Percentiles rank a stretch among this genome's conserved stretches.
phyloP scores from a whole-genome alignment of 1,140 invertebrate genomes.

The Lysiphlebus fabarum region DNA sequence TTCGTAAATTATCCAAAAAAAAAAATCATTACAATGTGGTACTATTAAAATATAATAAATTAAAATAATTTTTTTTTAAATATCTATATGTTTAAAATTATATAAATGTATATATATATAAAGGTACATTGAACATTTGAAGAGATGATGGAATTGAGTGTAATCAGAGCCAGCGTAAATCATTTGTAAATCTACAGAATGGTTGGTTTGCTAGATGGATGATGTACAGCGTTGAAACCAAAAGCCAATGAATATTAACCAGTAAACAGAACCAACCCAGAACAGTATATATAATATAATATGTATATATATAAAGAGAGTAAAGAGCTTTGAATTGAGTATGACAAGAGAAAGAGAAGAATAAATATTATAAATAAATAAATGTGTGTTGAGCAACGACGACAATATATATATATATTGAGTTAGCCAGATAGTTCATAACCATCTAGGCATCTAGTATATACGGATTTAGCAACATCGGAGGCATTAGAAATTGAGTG shows the following conservation, averaged over 20 bases:
- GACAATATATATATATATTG: too few relatives aligned
- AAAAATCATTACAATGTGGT: too few relatives aligned
- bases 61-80: too few relatives aligned
- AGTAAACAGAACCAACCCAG: conserved; percentile 45
- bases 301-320: conserved; percentile 21
- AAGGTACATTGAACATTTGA: neutral
- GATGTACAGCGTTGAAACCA: conserved; percentile 28
- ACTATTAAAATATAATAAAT: too few relatives aligned
- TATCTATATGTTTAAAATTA: too few relatives aligned
- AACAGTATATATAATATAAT: conserved; percentile 24
- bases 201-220: conserved; percentile 34
- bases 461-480: conserved; percentile 3
- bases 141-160: conserved; percentile 42
- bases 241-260: conserved; percentile 54
- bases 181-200: conserved; percentile 27
- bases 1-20: conserved; percentile 12
- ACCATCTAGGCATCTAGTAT: too few relatives aligned
- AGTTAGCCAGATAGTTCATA: too few relatives aligned
- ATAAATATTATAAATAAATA: too few relatives aligned
- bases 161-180: conserved; percentile 46
- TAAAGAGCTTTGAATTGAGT: conserved; percentile 12
- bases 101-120: too few relatives aligned
- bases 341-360: conserved; percentile 9
- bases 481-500: conserved; percentile 1
- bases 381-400: too few relatives aligned